Percentiles rank a stretch among this genome's conserved stretches.
These are phyloP conservation scores for Rostratula benghalensis DNA, from an alignment of 2,113 vertebrate genomes.

Conservation along the genomic window DNA sequence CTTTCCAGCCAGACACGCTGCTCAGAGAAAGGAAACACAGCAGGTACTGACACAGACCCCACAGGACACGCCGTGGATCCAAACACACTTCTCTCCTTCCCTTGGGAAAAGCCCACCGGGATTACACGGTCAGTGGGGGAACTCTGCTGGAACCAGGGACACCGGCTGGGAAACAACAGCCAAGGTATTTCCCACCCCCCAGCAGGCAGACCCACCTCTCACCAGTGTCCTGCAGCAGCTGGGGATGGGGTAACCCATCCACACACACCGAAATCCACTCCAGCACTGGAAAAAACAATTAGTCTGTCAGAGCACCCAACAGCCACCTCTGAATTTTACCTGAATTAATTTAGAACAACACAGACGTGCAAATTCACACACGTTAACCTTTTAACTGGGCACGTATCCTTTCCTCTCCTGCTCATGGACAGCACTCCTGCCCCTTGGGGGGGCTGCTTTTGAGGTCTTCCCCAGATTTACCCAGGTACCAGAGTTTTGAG, in stretches of 20 bases:
- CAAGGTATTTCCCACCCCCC: background rate
- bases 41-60: background rate
- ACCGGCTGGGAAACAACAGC: background rate
- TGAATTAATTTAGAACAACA: background rate
- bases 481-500: background rate
- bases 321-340: background rate
- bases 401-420: background rate
- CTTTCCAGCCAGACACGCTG: background rate
- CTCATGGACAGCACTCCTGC: accelerated
- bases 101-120: background rate
- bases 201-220: background rate
- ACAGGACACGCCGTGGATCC: no score
- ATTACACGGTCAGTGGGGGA: background rate
- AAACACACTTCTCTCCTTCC: background rate
- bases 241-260: background rate
- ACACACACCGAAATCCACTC: background rate
- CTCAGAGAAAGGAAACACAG: constrained; percentile 4
- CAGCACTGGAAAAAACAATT: background rate
- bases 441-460: no score
- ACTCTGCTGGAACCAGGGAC: background rate
- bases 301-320: background rate
- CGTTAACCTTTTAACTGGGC: background rate
- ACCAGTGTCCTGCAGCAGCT: background rate
- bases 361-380: background rate
- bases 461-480: background rate